Percentiles rank a stretch among this genome's conserved stretches.
Conservation (phyloP, 2,888 invertebrate species). For the Eumerus sabulonum region DNA sequence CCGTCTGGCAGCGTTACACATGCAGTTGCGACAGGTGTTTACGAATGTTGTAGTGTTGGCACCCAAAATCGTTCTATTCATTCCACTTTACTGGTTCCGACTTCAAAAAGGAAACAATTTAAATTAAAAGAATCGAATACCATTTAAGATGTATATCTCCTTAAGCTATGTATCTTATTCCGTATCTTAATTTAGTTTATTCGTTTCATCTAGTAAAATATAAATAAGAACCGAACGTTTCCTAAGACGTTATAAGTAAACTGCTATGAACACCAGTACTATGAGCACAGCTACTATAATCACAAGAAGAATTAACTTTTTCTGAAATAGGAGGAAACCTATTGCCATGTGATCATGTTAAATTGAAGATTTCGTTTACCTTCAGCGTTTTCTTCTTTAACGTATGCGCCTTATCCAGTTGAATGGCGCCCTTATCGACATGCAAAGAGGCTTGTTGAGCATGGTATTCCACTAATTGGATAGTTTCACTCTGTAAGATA, state of each 20-base stretch:
- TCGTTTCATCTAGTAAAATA: too few species aligned
- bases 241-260: conserved; percentile 38
- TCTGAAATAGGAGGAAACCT: conserved; percentile 72
- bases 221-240: too few species aligned
- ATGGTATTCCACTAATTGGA: conserved; percentile 78
- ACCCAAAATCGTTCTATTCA: too few species aligned
- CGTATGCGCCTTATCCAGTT: conserved; percentile 71
- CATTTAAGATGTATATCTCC: too few species aligned
- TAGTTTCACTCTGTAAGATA: conserved; percentile 76
- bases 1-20: too few species aligned
- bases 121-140: too few species aligned
- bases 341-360: neutral
- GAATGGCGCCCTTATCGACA: conserved; percentile 77
- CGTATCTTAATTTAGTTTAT: too few species aligned
- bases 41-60: too few species aligned
- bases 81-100: too few species aligned
- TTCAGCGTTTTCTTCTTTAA: conserved; percentile 71
- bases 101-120: too few species aligned
- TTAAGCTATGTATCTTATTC: too few species aligned
- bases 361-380: conserved; percentile 49
- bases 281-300: conserved; percentile 48
- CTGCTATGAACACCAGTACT: conserved; percentile 51
- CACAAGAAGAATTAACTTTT: conserved; percentile 75
- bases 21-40: too few species aligned
- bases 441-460: conserved; percentile 76